Conservation (phyloP, 2,113 vertebrate species). For the Cyanoderma ruficeps region DNA sequence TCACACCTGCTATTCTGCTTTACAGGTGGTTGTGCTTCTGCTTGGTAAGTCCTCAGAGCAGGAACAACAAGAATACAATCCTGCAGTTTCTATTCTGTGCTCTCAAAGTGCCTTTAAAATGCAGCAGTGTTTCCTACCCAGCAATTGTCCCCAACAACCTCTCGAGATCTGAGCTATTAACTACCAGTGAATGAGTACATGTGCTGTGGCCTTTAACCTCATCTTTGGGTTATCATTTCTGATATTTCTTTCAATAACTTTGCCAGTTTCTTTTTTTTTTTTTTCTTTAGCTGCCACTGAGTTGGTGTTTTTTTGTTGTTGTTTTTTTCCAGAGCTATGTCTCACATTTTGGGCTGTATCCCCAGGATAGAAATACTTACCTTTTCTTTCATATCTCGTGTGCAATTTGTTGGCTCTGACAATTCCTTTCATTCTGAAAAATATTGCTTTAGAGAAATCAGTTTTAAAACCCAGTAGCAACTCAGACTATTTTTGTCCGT, state of each 20-base stretch:
- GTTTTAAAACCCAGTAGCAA: conserved; percentile 24
- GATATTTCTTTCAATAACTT: conserved; percentile 47
- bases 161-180: conserved; percentile 44
- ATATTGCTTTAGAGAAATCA: conserved; percentile 31
- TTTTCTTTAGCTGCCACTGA: neutral
- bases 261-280: neutral
- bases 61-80: neutral
- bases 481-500: conserved; percentile 16
- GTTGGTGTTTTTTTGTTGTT: neutral
- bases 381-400: conserved; percentile 27
- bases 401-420: conserved; percentile 38
- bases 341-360: neutral
- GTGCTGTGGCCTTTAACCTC: conserved; percentile 22
- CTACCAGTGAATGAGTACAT: conserved; percentile 21
- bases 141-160: conserved; percentile 13
- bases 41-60: neutral
- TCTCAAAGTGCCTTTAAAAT: conserved; percentile 9
- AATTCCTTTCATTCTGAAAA: conserved; percentile 44
- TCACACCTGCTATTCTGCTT: neutral
- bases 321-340: neutral
- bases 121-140: neutral
- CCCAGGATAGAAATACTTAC: neutral
- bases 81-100: neutral
- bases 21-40: neutral
- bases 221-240: conserved; percentile 32